A percentile compares a stretch with the other conserved stretches of the same genome.
These are phyloP conservation scores for Sphaerodactylus townsendi DNA, from an alignment of 2,113 vertebrate genomes.

Conservation along the genomic window DNA sequence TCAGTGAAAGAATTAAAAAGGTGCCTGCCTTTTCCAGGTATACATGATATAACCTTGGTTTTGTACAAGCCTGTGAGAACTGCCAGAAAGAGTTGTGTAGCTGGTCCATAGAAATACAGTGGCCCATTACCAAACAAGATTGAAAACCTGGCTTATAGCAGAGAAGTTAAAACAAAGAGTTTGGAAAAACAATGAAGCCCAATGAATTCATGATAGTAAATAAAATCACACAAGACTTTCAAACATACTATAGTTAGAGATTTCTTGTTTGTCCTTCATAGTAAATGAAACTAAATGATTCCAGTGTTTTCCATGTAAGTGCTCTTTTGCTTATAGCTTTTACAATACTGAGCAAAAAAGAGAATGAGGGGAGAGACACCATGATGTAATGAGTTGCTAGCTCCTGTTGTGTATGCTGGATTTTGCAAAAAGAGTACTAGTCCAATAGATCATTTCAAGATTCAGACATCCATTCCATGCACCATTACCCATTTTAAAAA, in stretches of 20 bases:
- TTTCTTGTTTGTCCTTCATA: not conserved
- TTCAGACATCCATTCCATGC: conserved; percentile 57
- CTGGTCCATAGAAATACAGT: too few species aligned
- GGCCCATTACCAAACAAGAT: too few species aligned
- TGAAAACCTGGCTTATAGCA: not conserved
- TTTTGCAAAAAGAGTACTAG: conserved; percentile 57
- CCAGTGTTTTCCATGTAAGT: not conserved
- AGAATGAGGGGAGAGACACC: too few species aligned
- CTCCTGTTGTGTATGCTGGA: conserved; percentile 27
- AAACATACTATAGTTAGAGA: not conserved
- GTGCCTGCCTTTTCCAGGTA: too few species aligned
- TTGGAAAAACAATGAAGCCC: not conserved
- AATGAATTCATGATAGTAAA: conserved; percentile 8
- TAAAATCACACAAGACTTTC: conserved; percentile 3
- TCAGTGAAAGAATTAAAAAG: too few species aligned
- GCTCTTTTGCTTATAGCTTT: not conserved
- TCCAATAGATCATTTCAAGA: conserved; percentile 61
- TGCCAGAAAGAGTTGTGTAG: too few species aligned
- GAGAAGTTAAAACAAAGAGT: not conserved
- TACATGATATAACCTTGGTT: too few species aligned
- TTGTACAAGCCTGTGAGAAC: too few species aligned
- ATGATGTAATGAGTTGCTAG: conserved; percentile 21
- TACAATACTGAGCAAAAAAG: not conserved
- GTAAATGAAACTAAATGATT: not conserved
- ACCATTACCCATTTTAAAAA: conserved; percentile 61